These are phyloP conservation scores for Heterohyrax brucei DNA, from an alignment of 2,797 vertebrate genomes.

Conservation along the genomic window DNA sequence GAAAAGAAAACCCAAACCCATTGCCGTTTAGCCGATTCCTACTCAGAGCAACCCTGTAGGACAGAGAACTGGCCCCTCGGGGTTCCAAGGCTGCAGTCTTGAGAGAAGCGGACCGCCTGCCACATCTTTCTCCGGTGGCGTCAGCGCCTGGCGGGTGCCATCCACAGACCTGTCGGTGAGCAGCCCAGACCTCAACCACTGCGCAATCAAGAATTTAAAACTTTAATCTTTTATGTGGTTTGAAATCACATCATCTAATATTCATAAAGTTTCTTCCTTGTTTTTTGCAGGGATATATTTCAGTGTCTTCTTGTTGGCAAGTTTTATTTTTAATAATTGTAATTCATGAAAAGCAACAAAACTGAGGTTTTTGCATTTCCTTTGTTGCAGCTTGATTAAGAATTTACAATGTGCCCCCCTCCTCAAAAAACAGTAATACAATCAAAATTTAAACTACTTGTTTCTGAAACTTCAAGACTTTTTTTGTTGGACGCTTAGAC, in stretches of 20 bases:
- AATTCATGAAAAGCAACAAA: conserved; percentile 2
- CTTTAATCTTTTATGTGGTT: neutral
- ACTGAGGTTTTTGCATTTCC: neutral
- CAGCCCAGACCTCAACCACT: too few relatives aligned
- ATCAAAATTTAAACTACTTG: conserved; percentile 55
- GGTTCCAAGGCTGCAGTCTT: too few relatives aligned
- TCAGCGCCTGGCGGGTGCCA: too few relatives aligned
- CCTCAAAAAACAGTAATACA: neutral
- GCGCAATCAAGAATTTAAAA: neutral
- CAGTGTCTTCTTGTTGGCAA: neutral
- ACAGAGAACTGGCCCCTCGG: too few relatives aligned
- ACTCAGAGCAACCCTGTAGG: too few relatives aligned
- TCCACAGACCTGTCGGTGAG: too few relatives aligned
- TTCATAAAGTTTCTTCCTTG: neutral
- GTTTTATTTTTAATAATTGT: conserved; percentile 41
- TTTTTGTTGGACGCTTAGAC: neutral
- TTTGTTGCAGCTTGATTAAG: neutral
- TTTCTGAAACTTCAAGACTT: conserved; percentile 41
- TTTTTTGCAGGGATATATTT: neutral
- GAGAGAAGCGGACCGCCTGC: too few relatives aligned
- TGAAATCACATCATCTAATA: neutral
- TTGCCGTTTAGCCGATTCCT: too few relatives aligned
- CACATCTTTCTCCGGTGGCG: too few relatives aligned
- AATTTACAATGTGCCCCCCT: neutral
- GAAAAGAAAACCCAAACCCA: too few relatives aligned